These are phyloP conservation scores for Boleophthalmus pectinirostris DNA, from an alignment of 2,113 vertebrate genomes.

Conservation along the genomic window DNA sequence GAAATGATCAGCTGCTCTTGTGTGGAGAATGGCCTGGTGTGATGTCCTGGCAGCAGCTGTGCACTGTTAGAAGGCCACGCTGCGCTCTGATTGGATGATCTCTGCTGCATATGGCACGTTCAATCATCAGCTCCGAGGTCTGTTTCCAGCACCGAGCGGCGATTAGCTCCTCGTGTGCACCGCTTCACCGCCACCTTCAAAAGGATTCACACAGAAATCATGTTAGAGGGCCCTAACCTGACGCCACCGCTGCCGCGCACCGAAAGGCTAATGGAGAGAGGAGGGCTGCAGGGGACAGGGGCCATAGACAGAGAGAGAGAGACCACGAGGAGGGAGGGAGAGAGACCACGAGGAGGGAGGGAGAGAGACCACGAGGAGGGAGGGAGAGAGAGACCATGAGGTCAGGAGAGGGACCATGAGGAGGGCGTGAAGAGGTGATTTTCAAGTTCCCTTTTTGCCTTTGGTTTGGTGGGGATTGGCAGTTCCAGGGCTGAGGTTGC, in stretches of 20 bases:
- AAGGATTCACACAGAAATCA: constrained; percentile 42
- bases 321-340: neutral
- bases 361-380: too few relatives aligned
- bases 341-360: neutral
- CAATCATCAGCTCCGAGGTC: constrained; percentile 31
- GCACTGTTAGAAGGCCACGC: constrained; percentile 19
- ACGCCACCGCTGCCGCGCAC: constrained; percentile 13
- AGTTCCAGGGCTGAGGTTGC: too few relatives aligned
- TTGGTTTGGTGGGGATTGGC: too few relatives aligned
- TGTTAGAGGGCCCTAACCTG: constrained; percentile 32
- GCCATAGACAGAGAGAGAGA: constrained; percentile 4
- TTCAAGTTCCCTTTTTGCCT: too few relatives aligned
- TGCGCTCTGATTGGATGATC: constrained; percentile 34
- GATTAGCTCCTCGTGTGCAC: constrained; percentile 30
- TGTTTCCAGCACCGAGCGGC: constrained; percentile 25
- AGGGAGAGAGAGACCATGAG: too few relatives aligned
- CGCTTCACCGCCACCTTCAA: constrained; percentile 32
- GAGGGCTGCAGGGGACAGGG: constrained; percentile 4
- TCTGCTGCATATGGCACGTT: constrained; percentile 19
- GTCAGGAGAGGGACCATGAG: too few relatives aligned
- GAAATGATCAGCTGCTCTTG: neutral
- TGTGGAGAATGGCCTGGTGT: neutral
- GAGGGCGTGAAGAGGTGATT: too few relatives aligned
- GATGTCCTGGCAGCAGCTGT: constrained; percentile 13
- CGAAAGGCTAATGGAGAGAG: constrained; percentile 25